phyloP scores from a whole-genome alignment of 53 echinoderm and acorn worm species.

The Temnopleurus reevesii region DNA sequence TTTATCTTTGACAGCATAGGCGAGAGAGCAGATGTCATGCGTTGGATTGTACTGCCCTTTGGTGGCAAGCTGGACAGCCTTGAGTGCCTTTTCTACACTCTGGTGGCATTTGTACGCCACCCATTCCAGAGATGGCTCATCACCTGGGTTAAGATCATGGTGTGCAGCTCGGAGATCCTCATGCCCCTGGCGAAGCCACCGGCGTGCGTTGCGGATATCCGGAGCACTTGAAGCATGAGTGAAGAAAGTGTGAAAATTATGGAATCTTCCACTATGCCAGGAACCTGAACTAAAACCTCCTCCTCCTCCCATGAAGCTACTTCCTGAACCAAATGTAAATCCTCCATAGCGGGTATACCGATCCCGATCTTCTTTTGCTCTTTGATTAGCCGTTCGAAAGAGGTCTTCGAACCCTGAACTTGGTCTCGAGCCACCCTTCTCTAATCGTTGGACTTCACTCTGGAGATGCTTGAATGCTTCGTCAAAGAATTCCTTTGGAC shows the following conservation, averaged over 20 bases:
- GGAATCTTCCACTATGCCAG: neutral
- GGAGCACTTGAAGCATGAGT: constrained; percentile 9
- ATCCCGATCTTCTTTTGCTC: neutral
- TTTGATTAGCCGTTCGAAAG: neutral
- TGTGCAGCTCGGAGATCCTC: constrained; percentile 36
- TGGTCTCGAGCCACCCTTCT: neutral
- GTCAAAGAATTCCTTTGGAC: constrained; percentile 13
- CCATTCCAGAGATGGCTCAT: constrained; percentile 60
- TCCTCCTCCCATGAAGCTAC: neutral
- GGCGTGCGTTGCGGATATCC: constrained; percentile 35
- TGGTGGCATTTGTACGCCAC: constrained; percentile 42
- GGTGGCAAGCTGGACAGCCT: constrained; percentile 51
- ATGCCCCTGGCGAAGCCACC: constrained; percentile 33
- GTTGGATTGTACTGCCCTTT: neutral
- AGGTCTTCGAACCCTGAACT: neutral
- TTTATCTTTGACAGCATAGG: neutral
- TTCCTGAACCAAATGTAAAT: neutral
- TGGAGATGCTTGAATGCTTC: constrained; percentile 62
- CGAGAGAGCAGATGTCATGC: neutral
- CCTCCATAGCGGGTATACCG: constrained; percentile 26
- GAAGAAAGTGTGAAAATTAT: neutral
- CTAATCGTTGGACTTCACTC: constrained; percentile 42
- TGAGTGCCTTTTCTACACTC: constrained; percentile 58
- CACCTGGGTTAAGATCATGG: constrained; percentile 8
- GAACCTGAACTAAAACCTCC: neutral